Percentiles rank a stretch among this genome's conserved stretches.
Evolutionary conservation across 2,113 vertebrate species (phyloP).

Genomic region (Pseudopipra pipra): DNA sequence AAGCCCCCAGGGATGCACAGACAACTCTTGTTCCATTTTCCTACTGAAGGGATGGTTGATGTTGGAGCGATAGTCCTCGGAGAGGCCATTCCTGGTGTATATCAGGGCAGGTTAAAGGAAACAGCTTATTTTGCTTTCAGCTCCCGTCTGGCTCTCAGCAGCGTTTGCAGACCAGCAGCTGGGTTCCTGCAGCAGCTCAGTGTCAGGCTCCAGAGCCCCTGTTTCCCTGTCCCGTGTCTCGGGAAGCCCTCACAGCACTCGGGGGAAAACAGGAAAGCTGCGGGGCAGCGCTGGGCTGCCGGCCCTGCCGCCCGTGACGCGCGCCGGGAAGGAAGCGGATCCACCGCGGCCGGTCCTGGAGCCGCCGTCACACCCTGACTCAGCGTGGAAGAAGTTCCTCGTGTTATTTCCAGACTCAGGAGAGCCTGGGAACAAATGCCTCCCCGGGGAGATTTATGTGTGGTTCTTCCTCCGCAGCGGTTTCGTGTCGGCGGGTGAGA

Average conservation of each 20-base stretch:
- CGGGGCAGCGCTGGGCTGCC: not conserved
- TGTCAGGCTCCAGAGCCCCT: not conserved
- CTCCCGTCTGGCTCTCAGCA: not conserved
- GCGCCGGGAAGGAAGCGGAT: slow-evolving; percentile 30
- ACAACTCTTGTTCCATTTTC: accelerated
- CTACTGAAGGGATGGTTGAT: accelerated
- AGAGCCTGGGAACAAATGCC: not conserved
- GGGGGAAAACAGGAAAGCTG: slow-evolving; percentile 54
- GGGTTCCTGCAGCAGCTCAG: not conserved
- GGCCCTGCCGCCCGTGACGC: not conserved
- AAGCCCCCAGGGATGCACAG: not conserved
- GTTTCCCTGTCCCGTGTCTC: not conserved
- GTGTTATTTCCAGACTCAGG: not conserved
- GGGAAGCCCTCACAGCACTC: accelerated
- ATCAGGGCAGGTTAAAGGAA: not conserved
- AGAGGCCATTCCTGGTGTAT: accelerated
- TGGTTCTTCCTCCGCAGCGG: not conserved
- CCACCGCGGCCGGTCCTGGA: not conserved
- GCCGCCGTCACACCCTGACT: slow-evolving; percentile 21
- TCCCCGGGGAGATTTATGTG: not conserved
- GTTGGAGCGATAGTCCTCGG: accelerated
- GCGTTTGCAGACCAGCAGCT: accelerated
- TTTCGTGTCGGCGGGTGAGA: not conserved
- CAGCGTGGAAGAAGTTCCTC: slow-evolving; percentile 32
- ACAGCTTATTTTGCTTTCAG: accelerated